These are phyloP conservation scores for Tetranychus cinnabarinus DNA, from an alignment of 1,140 invertebrate genomes.

Conservation along the genomic window DNA sequence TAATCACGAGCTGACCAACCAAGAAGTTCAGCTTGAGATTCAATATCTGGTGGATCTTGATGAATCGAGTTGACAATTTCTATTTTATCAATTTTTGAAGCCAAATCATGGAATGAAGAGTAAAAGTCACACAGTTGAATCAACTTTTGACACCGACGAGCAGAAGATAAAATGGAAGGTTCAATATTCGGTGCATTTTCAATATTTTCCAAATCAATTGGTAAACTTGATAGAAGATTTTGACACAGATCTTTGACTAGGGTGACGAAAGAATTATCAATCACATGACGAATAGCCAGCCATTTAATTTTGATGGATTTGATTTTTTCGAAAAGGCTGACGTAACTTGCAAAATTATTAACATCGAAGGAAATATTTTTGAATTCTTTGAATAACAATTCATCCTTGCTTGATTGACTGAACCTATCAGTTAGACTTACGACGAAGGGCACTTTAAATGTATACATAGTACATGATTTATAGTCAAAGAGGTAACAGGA, in stretches of 20 bases:
- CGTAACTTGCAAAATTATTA: not conserved
- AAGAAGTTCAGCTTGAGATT: not conserved
- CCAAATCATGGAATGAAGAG: not conserved
- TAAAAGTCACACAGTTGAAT: not conserved
- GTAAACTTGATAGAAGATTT: not conserved
- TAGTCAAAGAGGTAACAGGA: slow-evolving; percentile 1
- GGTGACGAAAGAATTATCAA: not conserved
- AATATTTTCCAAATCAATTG: not conserved
- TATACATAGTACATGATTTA: not conserved
- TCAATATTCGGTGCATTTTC: not conserved
- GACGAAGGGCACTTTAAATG: slow-evolving; percentile 5
- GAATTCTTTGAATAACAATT: slow-evolving; percentile 51
- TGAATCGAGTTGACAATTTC: not conserved
- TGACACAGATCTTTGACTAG: not conserved
- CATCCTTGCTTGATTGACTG: slow-evolving; percentile 31
- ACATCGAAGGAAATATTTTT: slow-evolving; percentile 14
- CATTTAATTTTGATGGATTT: not conserved
- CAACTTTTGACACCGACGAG: not conserved
- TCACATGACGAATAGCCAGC: not conserved
- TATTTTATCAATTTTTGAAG: not conserved
- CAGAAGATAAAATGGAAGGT: not conserved
- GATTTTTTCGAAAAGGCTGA: not conserved
- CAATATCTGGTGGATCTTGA: slow-evolving; percentile 4
- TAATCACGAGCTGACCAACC: slow-evolving; percentile 4
- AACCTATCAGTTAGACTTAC: slow-evolving; percentile 26